Evolutionary conservation across 2,888 invertebrate genomes (phyloP), one percentile per base, ranked within the genome.

Genomic region (Heteropelma amictum): DNA sequence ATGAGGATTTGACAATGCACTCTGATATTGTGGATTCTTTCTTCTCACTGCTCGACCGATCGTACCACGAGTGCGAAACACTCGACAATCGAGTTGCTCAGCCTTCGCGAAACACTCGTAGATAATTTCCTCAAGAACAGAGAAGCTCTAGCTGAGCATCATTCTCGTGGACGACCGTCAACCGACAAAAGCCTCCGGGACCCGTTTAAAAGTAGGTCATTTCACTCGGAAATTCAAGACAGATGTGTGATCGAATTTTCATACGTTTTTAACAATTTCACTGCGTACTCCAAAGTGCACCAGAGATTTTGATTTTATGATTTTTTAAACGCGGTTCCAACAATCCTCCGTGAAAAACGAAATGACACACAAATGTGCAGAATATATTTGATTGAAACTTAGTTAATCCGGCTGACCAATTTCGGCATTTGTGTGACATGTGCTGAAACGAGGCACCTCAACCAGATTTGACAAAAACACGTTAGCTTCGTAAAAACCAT

Each of bases 11-110:
- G 65, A 64, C 58, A 65, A 63, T 30, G 28, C 17, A 40, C 40
- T 58, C 28, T 35, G 53, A 72, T 47, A 67, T 38, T 35, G 58
- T 19, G 63, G 63, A 63, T 76, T 54, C 63, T 72, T 68, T 60
- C 35, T 40, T 40, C 45, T 33, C 14, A 19, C 17, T 14, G 14
- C 38, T 2, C 19, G 5, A 3, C 8, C 38, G 33, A 8, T 12
- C 49, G n/a, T 21, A 12, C 67, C n/a, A n/a, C 45, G 33, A 42
- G 17, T 23, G 19, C 64, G 40, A 47, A 35, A 65, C 60, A 69
- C 65, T 74, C 70, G 69, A 69, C 58, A 64, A 74, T 60, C 54
- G 69, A 60, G 72, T 51, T 51, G 72, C 35, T 23, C 60, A 58
- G 54, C 63, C 56, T 68, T 42, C 63, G 26, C 45, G 35, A 14